A percentile compares a stretch with the other conserved stretches of the same genome.
Conservation (phyloP, 1,140 invertebrate genomes). For the Neodiprion virginianus region DNA sequence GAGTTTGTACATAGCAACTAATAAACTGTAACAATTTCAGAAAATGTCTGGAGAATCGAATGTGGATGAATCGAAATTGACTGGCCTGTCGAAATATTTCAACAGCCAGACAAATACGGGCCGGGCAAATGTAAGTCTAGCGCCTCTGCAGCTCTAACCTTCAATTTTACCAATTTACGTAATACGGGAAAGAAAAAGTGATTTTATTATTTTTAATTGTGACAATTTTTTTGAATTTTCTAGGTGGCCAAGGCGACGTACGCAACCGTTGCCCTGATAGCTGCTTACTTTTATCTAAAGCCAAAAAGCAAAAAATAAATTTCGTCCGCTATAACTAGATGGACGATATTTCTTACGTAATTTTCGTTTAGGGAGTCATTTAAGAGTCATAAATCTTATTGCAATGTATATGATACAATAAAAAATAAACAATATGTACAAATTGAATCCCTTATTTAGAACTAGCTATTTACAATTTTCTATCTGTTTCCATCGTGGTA, state of each 20-base stretch:
- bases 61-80: conserved; percentile 41
- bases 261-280: conserved; percentile 10
- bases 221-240: conserved; percentile 15
- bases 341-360: conserved; percentile 1
- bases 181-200: background rate
- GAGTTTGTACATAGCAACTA: background rate
- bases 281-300: conserved; percentile 31
- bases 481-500: too few species aligned
- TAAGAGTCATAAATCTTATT: background rate
- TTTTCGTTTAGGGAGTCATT: background rate
- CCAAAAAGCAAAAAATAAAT: conserved; percentile 34
- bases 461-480: too few species aligned
- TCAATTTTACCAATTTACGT: conserved; percentile 11
- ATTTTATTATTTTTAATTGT: background rate
- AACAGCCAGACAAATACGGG: conserved; percentile 49
- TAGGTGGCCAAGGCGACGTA: conserved; percentile 42
- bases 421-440: background rate
- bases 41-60: conserved; percentile 32
- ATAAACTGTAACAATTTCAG: background rate
- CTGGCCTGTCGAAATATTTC: conserved; percentile 48
- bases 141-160: conserved; percentile 19
- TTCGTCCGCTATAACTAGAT: background rate
- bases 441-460: too few species aligned
- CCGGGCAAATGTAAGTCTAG: conserved; percentile 54
- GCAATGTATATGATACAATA: background rate